Evolutionary conservation across 1,140 invertebrate genomes (phyloP), one percentile per base, ranked within the genome.

Genomic region (Telenomus remus): DNA sequence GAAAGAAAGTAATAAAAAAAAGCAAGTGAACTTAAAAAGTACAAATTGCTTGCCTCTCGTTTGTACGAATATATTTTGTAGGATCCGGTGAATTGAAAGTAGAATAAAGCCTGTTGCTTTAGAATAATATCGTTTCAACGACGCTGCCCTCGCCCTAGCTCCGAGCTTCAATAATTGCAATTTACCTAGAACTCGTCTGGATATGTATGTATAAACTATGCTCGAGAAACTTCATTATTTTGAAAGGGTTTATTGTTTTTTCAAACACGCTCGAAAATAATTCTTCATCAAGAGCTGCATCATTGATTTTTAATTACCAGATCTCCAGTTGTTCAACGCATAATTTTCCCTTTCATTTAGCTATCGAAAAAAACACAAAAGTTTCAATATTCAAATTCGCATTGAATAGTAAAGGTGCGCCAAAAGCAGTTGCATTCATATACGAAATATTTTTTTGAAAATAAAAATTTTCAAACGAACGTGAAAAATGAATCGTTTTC

Each of bases 31-130:
- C 54, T 46, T 59, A 33, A 48, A 39, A 60, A 69, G 19, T 59
- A 46, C 27, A 46, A 69, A 60, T 54, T 54, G 66, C 44, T 49
- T 15, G 57, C 42, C 54, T 44, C 37, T 12, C 39, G 43, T 44
- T 34, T 15, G 27, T 71, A 34, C n/a, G 43, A 44, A 63, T 57
- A 63, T 60, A 60, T 55, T 47, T 46, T 39, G 47, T 27, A 44
- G 49, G 64, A 75, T 64, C 42, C 64, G 16, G n/a, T 55, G 64
- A 55, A 75, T 75, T 53, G 57, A 69, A 69, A 69, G 56, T 69
- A 46, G 64, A 63, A 66, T 46, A 42, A 60, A 61, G 72, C 72
- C 72, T 75, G 72, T 75, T 75, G 72, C 72, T 69, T 64, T 69
- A 47, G 33, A 35, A 55, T 64, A 75, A 69, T 59, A 59, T 75